These are phyloP conservation scores for Phaedon cochleariae DNA, from an alignment of 2,888 invertebrate species.

Conservation along the genomic window DNA sequence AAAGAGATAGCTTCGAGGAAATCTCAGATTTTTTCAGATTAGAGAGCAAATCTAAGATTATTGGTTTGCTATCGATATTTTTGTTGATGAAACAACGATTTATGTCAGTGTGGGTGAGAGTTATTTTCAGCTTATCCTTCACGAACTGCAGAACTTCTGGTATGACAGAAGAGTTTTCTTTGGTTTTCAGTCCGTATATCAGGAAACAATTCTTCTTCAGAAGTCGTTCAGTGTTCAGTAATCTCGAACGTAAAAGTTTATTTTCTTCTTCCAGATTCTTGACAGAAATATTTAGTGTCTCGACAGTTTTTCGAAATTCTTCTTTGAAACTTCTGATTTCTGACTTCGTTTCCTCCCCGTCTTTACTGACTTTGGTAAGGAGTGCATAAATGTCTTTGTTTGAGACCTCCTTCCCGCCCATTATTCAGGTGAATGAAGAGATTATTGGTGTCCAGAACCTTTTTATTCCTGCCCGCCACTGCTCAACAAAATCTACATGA, in stretches of 20 bases:
- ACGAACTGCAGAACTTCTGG: not conserved
- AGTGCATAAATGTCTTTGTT: not conserved
- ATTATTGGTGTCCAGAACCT: no score
- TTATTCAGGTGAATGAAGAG: no score
- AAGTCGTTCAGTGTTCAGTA: not conserved
- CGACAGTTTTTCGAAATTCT: not conserved
- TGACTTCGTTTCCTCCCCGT: not conserved
- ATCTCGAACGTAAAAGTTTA: not conserved
- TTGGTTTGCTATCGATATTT: slow-evolving; percentile 1
- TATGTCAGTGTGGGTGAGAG: not conserved
- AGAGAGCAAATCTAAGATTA: not conserved
- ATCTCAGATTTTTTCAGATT: slow-evolving; percentile 8
- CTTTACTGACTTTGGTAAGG: not conserved
- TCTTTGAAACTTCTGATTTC: not conserved
- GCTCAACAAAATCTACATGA: no score
- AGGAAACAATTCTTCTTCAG: not conserved
- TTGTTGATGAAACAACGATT: not conserved
- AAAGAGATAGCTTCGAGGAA: not conserved
- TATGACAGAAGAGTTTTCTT: not conserved
- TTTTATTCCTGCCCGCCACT: no score
- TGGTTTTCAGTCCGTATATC: not conserved
- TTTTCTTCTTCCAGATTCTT: not conserved
- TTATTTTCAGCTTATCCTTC: not conserved
- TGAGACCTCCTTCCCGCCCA: no score
- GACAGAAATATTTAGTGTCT: not conserved